A percentile compares a stretch with the other conserved stretches of the same genome.
phyloP scores from a whole-genome alignment of 1,140 invertebrate species.

The Aleiodes sp. region DNA sequence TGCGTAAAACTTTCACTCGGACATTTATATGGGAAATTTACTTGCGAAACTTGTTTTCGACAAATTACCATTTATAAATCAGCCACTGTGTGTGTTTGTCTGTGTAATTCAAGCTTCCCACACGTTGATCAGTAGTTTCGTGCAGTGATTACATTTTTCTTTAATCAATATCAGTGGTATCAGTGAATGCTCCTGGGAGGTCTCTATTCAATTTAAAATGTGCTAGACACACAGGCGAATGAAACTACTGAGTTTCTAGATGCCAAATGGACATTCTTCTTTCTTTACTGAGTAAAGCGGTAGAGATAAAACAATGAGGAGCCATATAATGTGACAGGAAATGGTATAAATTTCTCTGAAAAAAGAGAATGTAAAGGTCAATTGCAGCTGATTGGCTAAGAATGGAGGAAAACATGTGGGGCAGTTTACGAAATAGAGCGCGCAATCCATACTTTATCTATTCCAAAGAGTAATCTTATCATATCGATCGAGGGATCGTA shows the following conservation, averaged over 20 bases:
- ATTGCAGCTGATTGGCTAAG: not conserved
- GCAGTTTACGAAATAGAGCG: not conserved
- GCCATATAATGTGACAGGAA: too few species aligned
- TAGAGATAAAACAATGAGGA: too few species aligned
- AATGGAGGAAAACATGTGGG: not conserved
- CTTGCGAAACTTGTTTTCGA: constrained; percentile 4
- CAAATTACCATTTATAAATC: not conserved
- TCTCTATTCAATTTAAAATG: too few species aligned
- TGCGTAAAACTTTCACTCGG: not conserved
- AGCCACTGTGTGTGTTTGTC: not conserved
- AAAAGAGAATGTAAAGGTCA: not conserved
- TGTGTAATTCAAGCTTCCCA: not conserved
- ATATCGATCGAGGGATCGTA: not conserved
- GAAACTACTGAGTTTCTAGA: too few species aligned
- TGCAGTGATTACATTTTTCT: not conserved
- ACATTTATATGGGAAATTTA: not conserved
- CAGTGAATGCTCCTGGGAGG: too few species aligned
- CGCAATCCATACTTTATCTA: not conserved
- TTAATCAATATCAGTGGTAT: not conserved
- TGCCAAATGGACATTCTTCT: not conserved
- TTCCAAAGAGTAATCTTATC: not conserved
- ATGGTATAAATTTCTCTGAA: too few species aligned
- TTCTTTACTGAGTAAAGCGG: too few species aligned
- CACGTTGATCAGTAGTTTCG: not conserved
- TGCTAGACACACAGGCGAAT: too few species aligned